Base-by-base conservation (phyloP, 2,797 vertebrate species). In the Heterohyrax brucei region DNA sequence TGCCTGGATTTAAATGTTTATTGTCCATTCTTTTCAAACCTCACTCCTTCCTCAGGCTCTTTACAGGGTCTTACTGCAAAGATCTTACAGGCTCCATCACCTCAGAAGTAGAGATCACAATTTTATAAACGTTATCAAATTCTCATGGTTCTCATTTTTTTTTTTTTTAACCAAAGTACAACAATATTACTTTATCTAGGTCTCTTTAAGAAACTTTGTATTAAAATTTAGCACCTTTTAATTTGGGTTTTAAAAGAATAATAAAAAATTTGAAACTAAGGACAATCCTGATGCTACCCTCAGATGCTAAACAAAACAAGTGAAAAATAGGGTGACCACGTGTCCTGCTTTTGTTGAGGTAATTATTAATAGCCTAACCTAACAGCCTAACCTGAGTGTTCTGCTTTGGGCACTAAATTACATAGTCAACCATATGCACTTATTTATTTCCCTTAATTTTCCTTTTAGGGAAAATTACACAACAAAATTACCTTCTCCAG, bases 61-160 rank as follows among this genome's bases (percentile, higher is more conserved):
- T 70, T 53, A 80, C 53, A 87, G 44, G 59, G 44, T 80, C 14
- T 30, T 14, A 50, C 30, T 89, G n/a, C 39, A 91, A 70, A 62
- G 72, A 44, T 7, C 1, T 30, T 50, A 16, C 12, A 50, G 26
- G 1, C 48, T 93, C 68, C 77, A 1, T 59, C 91, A 78, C 18
- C 22, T 93, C 28, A 50, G 30, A 85, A 46, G 10, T 53, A 76
- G 2, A 76, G 9, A 4, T 66, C 80, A 39, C 83, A 72, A 59
- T 64, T 83, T 72, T 88, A 82, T 77, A 79, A 83, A 77, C 83
- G 87, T 16, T 7, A 44, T 68, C 77, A 24, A 16, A 86, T 91
- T 91, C 88, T 14, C 28, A 68, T 70, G 18, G 10, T 59, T 92
- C 24, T 80, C 82, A 39, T 66, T 59, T 2, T 59, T 59, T 70